Percentiles rank a stretch among this genome's conserved stretches.
phyloP scores from a whole-genome alignment of 1,140 invertebrate genomes.

The Drosophila punjabiensis region DNA sequence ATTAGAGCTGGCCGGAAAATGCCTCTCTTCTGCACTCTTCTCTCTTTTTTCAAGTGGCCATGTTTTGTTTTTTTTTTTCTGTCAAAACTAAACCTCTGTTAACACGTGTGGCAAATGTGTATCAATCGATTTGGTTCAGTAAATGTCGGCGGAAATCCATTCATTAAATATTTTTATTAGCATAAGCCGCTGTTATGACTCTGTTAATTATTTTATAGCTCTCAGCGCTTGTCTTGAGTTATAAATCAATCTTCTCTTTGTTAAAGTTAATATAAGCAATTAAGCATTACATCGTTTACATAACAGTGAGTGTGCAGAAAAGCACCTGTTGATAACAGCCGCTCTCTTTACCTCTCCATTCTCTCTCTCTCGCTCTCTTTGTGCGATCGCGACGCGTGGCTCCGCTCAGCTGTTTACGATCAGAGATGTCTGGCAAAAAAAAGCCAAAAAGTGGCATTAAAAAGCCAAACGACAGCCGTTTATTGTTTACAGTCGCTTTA shows the following conservation, averaged over 20 bases:
- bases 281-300: slow-evolving; percentile 53
- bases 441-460: background rate
- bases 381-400: slow-evolving; percentile 56
- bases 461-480: slow-evolving; percentile 20
- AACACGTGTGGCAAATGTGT: slow-evolving; percentile 42
- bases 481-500: slow-evolving; percentile 66
- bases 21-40: background rate
- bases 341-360: background rate
- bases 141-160: background rate
- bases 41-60: slow-evolving; percentile 10
- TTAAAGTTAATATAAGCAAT: slow-evolving; percentile 35
- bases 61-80: slow-evolving; percentile 17
- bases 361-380: slow-evolving; percentile 4
- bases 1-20: slow-evolving; percentile 20
- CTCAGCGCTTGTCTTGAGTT: background rate
- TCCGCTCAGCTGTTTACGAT: slow-evolving; percentile 57
- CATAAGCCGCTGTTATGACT: slow-evolving; percentile 11
- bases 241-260: slow-evolving; percentile 36
- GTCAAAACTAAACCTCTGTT: slow-evolving; percentile 3
- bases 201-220: slow-evolving; percentile 36
- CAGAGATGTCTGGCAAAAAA: slow-evolving; percentile 18
- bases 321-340: slow-evolving; percentile 53
- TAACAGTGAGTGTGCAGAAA: slow-evolving; percentile 33
- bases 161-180: background rate
- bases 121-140: slow-evolving; percentile 19